Percentiles rank a stretch among this genome's conserved stretches.
These are phyloP conservation scores for Pseudomyrmex flavicornis DNA, from an alignment of 1,140 invertebrate species.

Conservation along the genomic window DNA sequence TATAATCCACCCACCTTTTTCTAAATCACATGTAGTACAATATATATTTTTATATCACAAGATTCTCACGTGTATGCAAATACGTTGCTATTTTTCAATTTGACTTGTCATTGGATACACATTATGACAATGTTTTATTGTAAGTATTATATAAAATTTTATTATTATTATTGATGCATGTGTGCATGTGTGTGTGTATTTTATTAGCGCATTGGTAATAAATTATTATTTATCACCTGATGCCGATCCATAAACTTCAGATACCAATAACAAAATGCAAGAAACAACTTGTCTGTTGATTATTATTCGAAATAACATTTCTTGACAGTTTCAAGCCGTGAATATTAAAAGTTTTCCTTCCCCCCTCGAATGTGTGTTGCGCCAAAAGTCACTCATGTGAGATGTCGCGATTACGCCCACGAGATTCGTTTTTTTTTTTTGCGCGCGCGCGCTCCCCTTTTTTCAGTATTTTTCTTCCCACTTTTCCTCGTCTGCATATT, in stretches of 20 bases:
- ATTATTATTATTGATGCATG: too few relatives aligned
- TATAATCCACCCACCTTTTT: not conserved
- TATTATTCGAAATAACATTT: slow-evolving; percentile 1
- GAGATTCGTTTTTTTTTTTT: slow-evolving; percentile 9
- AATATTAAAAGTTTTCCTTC: not conserved
- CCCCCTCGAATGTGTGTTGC: not conserved
- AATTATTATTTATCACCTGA: slow-evolving; percentile 24
- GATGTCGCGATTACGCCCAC: slow-evolving; percentile 9
- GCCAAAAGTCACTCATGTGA: slow-evolving; percentile 4
- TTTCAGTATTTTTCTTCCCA: slow-evolving; percentile 33
- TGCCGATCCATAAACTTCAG: not conserved
- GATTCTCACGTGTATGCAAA: too few relatives aligned
- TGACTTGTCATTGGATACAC: too few relatives aligned
- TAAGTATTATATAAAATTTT: too few relatives aligned
- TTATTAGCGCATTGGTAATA: not conserved
- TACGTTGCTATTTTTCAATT: too few relatives aligned
- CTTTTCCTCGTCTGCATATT: slow-evolving; percentile 74
- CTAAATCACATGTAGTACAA: too few relatives aligned
- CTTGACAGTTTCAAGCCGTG: not conserved
- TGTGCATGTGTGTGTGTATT: too few relatives aligned
- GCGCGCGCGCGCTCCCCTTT: slow-evolving; percentile 2
- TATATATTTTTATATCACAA: not conserved
- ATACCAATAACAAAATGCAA: not conserved
- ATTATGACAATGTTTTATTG: too few relatives aligned
- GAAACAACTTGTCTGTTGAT: not conserved